Evolutionary conservation across 2,888 invertebrate species (phyloP).

Genomic region (Aspidiotus destructor): DNA sequence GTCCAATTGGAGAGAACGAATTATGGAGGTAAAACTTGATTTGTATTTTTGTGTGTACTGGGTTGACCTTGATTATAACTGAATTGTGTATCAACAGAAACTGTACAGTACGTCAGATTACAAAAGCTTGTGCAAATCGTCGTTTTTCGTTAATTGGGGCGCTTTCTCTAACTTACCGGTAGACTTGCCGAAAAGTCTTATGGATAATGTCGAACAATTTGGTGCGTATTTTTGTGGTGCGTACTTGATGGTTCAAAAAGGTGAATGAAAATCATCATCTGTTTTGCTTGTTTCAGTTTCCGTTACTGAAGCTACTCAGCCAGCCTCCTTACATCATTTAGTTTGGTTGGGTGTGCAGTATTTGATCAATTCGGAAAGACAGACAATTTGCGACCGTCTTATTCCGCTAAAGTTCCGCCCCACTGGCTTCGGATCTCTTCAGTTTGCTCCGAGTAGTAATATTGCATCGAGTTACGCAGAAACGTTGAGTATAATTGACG

Average conservation of each 20-base stretch:
- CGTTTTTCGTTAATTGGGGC: conserved; percentile 11
- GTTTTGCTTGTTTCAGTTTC: conserved; percentile 3
- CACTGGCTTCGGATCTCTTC: conserved; percentile 27
- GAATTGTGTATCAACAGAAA: conserved; percentile 6
- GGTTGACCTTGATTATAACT: background rate
- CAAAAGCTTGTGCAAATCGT: conserved; percentile 7
- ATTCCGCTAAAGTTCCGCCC: conserved; percentile 32
- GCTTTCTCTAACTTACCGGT: conserved; percentile 16
- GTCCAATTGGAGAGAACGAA: conserved; percentile 23
- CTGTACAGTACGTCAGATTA: conserved; percentile 21
- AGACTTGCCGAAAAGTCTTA: conserved; percentile 1
- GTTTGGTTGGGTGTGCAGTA: conserved; percentile 68
- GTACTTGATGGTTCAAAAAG: too few relatives aligned
- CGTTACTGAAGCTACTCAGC: conserved; percentile 52
- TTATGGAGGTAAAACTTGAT: conserved; percentile 11
- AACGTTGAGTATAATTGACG: conserved; percentile 66
- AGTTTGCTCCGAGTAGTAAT: conserved; percentile 22
- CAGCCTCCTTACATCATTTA: conserved; percentile 68
- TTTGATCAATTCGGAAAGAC: conserved; percentile 40
- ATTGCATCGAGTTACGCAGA: conserved; percentile 48
- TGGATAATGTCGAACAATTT: conserved; percentile 12
- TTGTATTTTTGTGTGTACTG: background rate
- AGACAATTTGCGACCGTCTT: conserved; percentile 23
- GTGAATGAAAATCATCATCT: too few relatives aligned
- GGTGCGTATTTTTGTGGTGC: background rate